Conservation (phyloP, 2,888 invertebrate species). For the Iselma pallidipennis region DNA sequence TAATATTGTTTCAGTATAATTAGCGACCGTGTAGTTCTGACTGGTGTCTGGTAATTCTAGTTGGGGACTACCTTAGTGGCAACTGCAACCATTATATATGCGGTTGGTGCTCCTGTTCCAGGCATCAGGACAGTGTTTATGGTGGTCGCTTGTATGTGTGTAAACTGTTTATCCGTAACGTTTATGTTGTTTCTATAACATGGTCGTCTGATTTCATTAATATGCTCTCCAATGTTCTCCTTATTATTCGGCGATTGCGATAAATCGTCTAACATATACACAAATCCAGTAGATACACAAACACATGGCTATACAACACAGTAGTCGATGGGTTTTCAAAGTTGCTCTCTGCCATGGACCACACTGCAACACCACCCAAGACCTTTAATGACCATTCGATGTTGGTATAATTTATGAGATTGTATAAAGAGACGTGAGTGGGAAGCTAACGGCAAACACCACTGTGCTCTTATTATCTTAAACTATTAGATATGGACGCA, state of each 20-base stretch:
- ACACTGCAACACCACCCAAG: conserved; percentile 50
- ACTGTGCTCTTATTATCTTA: conserved; percentile 51
- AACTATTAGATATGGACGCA: conserved; percentile 49
- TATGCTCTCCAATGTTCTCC: conserved; percentile 12
- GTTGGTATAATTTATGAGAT: conserved; percentile 55
- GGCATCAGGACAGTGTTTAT: conserved; percentile 24
- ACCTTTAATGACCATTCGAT: conserved; percentile 56
- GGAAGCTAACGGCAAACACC: conserved; percentile 45
- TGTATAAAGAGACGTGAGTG: conserved; percentile 46
- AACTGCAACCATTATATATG: conserved; percentile 31
- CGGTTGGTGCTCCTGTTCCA: conserved; percentile 29
- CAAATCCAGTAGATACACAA: not conserved
- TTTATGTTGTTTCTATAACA: conserved; percentile 31
- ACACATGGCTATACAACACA: conserved; percentile 6
- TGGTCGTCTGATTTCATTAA: conserved; percentile 35
- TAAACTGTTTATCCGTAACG: conserved; percentile 23
- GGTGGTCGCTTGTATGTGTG: conserved; percentile 22
- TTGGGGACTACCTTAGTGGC: conserved; percentile 33
- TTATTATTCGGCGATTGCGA: not conserved
- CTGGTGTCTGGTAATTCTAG: conserved; percentile 48
- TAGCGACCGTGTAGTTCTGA: conserved; percentile 54
- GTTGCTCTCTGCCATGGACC: conserved; percentile 29
- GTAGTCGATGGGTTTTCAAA: conserved; percentile 20
- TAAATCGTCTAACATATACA: not conserved
- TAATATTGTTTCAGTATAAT: conserved; percentile 58